Evolutionary conservation across 2,888 invertebrate species (phyloP).

Genomic region (Muschampia plurimacula): DNA sequence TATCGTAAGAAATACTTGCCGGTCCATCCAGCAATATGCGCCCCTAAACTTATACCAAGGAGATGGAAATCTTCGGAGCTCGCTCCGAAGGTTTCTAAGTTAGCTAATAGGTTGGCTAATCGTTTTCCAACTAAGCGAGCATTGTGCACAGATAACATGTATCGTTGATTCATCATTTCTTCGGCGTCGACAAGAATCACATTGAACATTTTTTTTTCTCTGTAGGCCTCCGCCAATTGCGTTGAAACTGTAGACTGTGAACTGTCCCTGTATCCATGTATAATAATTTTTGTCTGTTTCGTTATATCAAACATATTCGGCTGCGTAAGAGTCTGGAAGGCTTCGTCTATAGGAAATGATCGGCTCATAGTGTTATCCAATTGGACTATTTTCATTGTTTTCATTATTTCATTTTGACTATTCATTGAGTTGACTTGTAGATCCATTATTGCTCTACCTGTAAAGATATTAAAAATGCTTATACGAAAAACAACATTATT

Average conservation of each 20-base stretch:
- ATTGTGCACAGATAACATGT: slow-evolving; percentile 75
- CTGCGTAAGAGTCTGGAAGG: slow-evolving; percentile 65
- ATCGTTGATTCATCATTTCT: slow-evolving; percentile 73
- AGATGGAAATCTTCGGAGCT: slow-evolving; percentile 82
- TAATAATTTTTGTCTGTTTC: slow-evolving; percentile 77
- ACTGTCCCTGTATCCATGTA: slow-evolving; percentile 79
- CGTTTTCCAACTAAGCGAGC: slow-evolving; percentile 81
- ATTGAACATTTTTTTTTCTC: slow-evolving; percentile 77
- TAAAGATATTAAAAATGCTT: slow-evolving; percentile 46
- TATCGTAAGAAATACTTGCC: slow-evolving; percentile 77
- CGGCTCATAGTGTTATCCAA: slow-evolving; percentile 59
- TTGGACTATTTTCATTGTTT: slow-evolving; percentile 73
- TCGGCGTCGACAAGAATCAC: slow-evolving; percentile 78
- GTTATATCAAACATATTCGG: slow-evolving; percentile 72
- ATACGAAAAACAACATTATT: slow-evolving; percentile 13
- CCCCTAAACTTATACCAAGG: slow-evolving; percentile 86
- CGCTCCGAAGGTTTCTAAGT: slow-evolving; percentile 75
- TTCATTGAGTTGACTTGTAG: slow-evolving; percentile 65
- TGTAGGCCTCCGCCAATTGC: slow-evolving; percentile 74
- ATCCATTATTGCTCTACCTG: slow-evolving; percentile 80
- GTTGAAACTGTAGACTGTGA: slow-evolving; percentile 74
- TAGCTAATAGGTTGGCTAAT: slow-evolving; percentile 79
- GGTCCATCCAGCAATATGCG: slow-evolving; percentile 84
- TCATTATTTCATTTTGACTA: slow-evolving; percentile 65
- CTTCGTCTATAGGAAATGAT: slow-evolving; percentile 70